A percentile compares a stretch with the other conserved stretches of the same genome.
Evolutionary conservation across 2,888 invertebrate genomes (phyloP).

Genomic region (Cantharis flavilabris): DNA sequence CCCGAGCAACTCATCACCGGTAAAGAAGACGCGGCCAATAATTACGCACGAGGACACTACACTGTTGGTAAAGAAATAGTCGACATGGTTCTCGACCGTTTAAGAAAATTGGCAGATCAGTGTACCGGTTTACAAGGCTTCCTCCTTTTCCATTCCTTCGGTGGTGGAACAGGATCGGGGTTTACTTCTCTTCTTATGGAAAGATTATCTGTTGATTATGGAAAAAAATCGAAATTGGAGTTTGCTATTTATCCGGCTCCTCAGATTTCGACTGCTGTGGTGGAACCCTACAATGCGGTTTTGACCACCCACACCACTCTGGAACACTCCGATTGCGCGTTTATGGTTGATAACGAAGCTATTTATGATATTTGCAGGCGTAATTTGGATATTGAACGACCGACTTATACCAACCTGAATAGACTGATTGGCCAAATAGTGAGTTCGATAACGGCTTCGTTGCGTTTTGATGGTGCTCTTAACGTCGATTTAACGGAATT

Average conservation of each 20-base stretch:
- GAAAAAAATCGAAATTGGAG: slow-evolving; percentile 59
- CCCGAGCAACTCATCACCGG: slow-evolving; percentile 90
- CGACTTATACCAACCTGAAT: slow-evolving; percentile 69
- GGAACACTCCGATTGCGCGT: slow-evolving; percentile 66
- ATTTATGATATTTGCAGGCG: slow-evolving; percentile 62
- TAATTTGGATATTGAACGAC: slow-evolving; percentile 65
- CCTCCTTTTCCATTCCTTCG: slow-evolving; percentile 91
- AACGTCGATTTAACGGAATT: slow-evolving; percentile 66
- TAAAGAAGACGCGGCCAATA: slow-evolving; percentile 85
- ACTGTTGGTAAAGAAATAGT: slow-evolving; percentile 77
- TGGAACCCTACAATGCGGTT: slow-evolving; percentile 68
- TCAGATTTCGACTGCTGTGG: slow-evolving; percentile 61
- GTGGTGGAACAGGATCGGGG: slow-evolving; percentile 88
- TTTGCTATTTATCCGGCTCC: slow-evolving; percentile 88
- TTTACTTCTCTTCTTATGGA: slow-evolving; percentile 93
- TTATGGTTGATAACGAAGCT: slow-evolving; percentile 59
- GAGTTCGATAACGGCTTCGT: slow-evolving; percentile 63
- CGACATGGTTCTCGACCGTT: slow-evolving; percentile 67
- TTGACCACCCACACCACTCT: slow-evolving; percentile 65
- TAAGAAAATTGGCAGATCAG: slow-evolving; percentile 73
- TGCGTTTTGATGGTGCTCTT: slow-evolving; percentile 64
- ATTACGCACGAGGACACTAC: slow-evolving; percentile 82
- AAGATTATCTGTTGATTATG: slow-evolving; percentile 87
- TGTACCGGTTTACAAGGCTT: slow-evolving; percentile 81
- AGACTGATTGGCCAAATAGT: slow-evolving; percentile 62